Evolutionary conservation across 1,140 invertebrate genomes (phyloP).

Genomic region (Ceratina calcarata): DNA sequence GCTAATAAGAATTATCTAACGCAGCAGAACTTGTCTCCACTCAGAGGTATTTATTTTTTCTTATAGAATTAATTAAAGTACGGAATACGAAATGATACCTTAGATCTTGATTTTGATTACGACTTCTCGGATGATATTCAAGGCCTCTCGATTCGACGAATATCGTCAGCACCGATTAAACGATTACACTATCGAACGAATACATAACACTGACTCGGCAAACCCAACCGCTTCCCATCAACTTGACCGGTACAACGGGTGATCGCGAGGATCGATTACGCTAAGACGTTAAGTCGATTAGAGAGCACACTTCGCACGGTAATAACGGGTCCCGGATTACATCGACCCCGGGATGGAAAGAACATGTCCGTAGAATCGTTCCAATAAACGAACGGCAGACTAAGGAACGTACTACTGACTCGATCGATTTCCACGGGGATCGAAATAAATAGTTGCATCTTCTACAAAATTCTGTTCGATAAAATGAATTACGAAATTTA

Average conservation of each 20-base stretch:
- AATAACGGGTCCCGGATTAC: slow-evolving; percentile 9
- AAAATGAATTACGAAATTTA: too few relatives aligned
- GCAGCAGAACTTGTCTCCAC: too few relatives aligned
- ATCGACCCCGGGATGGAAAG: background rate
- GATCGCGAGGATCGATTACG: slow-evolving; percentile 38
- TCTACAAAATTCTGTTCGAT: too few relatives aligned
- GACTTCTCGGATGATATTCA: slow-evolving; percentile 39
- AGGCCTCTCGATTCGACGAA: slow-evolving; percentile 50
- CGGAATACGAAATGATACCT: background rate
- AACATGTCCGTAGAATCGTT: background rate
- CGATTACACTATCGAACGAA: slow-evolving; percentile 53
- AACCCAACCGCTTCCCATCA: slow-evolving; percentile 3
- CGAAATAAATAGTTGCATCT: too few relatives aligned
- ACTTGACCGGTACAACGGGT: background rate
- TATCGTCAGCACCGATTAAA: slow-evolving; percentile 61
- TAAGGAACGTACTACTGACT: background rate
- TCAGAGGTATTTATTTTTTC: too few relatives aligned
- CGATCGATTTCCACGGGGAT: too few relatives aligned
- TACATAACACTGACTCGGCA: background rate
- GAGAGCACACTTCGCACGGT: slow-evolving; percentile 17
- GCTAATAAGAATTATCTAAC: too few relatives aligned
- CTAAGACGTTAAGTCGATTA: slow-evolving; percentile 44
- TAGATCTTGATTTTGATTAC: slow-evolving; percentile 30
- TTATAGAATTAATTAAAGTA: too few relatives aligned
- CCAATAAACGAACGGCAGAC: background rate